Evolutionary conservation across 2,888 invertebrate genomes (phyloP), one percentile per base, ranked within the genome.

Genomic region (Mimas tiliae): DNA sequence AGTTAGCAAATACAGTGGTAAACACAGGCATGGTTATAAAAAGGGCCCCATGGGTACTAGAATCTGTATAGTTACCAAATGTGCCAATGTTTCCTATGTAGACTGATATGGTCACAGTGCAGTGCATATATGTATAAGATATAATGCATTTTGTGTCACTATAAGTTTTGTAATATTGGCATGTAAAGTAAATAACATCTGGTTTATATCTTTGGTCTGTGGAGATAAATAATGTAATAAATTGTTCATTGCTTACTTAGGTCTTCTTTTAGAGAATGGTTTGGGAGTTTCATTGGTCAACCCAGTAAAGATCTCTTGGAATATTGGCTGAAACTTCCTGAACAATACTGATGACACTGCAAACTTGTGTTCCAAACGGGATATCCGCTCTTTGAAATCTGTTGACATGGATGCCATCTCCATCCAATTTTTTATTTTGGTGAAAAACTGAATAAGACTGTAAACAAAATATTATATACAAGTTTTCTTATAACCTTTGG

Each of bases 341-440:
- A 98, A 99, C 65, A 99, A 96, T n/a, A 98, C 97, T 76, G 97
- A 97, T 0, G 99, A 98, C 1, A 99, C 98, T 63, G 97, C 96
- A 94, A 99, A 99, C 83, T 98, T 98, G 67, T 97, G 95, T 81
- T 99, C 97, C 67, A 99, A 89, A 69, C 96, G 95, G 69, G 97
- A 96, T 67, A 99, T 96, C 87, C 97, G 97, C 62, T 95, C 95
- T 69, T 96, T 94, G 83, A 98, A 98, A 67, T 97, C 96, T 75
- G 96, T 95, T 0, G 98, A 95, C 89, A 98, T 95, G 72, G 96
- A 96, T 0, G 98, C 96, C 98, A 99, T 98, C 79, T 98, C 98
- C 69, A 97, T 96, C 99, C 99, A 99, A 82, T 96, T 96, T 84
- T 97, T 97, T 81, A 98, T 98, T 93, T 99, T 99, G 72, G 95